These are phyloP conservation scores for Mesorhabditis sp. DNA, from an alignment of 2,888 invertebrate genomes.

Conservation along the genomic window DNA sequence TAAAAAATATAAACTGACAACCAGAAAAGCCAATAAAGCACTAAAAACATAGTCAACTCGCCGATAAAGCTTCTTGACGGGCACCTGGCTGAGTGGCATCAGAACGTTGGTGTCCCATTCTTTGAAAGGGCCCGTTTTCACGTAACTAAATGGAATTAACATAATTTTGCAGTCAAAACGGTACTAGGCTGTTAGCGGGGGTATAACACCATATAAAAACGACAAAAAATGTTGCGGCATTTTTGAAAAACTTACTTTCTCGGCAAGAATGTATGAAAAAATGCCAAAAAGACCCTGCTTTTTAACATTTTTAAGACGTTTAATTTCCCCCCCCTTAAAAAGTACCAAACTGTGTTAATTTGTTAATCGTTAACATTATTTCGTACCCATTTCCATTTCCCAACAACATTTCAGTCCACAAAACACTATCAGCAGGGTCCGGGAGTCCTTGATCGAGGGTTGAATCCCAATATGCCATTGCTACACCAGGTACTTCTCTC, in stretches of 20 bases:
- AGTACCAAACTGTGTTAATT: too few species aligned
- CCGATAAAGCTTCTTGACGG: slow-evolving; percentile 53
- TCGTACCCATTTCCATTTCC: slow-evolving; percentile 53
- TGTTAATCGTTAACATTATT: too few species aligned
- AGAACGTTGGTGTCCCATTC: slow-evolving; percentile 55
- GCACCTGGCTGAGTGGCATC: slow-evolving; percentile 54
- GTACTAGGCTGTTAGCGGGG: too few species aligned
- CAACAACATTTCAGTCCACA: slow-evolving; percentile 53
- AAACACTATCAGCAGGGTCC: slow-evolving; percentile 49
- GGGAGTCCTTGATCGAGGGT: slow-evolving; percentile 56
- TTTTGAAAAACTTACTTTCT: slow-evolving; percentile 18
- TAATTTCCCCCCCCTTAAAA: too few species aligned
- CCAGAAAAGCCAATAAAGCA: background rate
- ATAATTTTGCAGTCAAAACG: background rate
- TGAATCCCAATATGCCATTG: slow-evolving; percentile 56
- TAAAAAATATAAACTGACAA: slow-evolving; percentile 1
- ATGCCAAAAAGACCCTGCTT: too few species aligned
- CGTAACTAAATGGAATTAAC: slow-evolving; percentile 16
- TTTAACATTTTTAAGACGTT: too few species aligned
- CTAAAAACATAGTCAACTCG: slow-evolving; percentile 13
- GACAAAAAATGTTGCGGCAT: background rate
- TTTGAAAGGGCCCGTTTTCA: slow-evolving; percentile 46
- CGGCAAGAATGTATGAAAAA: slow-evolving; percentile 13
- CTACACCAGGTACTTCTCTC: slow-evolving; percentile 44
- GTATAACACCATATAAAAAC: background rate